Conservation (phyloP, 2,888 invertebrate genomes). For the Aleiodes testaceus region DNA sequence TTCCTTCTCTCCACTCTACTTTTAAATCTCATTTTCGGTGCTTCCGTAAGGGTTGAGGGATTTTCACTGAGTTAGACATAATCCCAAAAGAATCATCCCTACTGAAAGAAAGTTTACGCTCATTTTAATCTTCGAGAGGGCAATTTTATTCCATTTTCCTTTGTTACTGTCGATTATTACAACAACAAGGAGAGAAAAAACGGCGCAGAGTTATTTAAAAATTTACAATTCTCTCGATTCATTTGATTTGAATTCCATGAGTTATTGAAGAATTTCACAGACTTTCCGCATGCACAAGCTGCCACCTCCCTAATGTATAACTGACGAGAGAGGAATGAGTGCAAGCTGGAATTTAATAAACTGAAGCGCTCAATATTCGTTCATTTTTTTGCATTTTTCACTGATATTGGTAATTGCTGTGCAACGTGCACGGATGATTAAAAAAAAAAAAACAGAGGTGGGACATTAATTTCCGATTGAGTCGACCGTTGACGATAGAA, state of each 20-base stretch:
- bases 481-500: constrained; percentile 52
- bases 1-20: neutral
- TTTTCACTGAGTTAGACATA: constrained; percentile 35
- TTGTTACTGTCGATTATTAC: too few relatives aligned
- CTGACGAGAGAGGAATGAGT: constrained; percentile 21
- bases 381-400: constrained; percentile 11
- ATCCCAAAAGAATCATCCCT: constrained; percentile 9
- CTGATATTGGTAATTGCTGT: neutral
- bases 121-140: neutral
- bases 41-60: constrained; percentile 50
- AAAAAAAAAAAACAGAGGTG: constrained; percentile 45
- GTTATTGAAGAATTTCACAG: neutral
- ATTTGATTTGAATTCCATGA: constrained; percentile 1
- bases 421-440: neutral
- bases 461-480: constrained; percentile 71
- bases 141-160: neutral
- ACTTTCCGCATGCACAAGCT: too few relatives aligned
- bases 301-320: neutral
- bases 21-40: constrained; percentile 66
- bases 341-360: constrained; percentile 45
- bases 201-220: neutral
- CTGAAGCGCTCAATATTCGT: constrained; percentile 26
- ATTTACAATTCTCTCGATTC: neutral
- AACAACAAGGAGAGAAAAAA: too few relatives aligned
- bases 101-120: constrained; percentile 1